These are phyloP conservation scores for Pungitius pungitius DNA, from an alignment of 2,113 vertebrate species.

Conservation along the genomic window DNA sequence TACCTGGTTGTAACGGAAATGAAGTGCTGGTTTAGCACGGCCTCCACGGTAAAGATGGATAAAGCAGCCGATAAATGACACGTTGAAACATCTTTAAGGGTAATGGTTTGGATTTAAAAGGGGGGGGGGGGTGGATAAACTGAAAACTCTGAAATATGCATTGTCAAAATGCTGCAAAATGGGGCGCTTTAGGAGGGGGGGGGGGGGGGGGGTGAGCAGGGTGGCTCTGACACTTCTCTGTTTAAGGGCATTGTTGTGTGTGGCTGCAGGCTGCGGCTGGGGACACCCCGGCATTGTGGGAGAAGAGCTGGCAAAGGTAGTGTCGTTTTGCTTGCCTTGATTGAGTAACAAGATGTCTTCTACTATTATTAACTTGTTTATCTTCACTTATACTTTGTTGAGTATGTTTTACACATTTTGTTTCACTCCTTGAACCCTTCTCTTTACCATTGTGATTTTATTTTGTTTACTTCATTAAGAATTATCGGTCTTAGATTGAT, in stretches of 20 bases:
- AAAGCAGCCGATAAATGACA: background rate
- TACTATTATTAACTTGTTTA: conserved; percentile 35
- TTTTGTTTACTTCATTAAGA: conserved; percentile 3
- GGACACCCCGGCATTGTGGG: conserved; percentile 69
- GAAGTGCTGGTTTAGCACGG: background rate
- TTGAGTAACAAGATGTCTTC: conserved; percentile 73
- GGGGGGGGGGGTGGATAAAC: background rate
- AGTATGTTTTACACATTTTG: conserved; percentile 20
- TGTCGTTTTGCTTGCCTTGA: conserved; percentile 78
- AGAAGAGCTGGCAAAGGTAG: conserved; percentile 78
- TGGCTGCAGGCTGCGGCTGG: conserved; percentile 76
- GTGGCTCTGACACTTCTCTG: conserved; percentile 77
- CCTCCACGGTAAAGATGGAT: background rate
- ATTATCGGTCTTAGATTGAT: conserved; percentile 23
- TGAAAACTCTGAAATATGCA: background rate
- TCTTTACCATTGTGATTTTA: conserved; percentile 22
- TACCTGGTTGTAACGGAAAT: background rate
- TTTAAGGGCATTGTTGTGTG: conserved; percentile 80
- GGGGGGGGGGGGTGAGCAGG: conserved; percentile 32
- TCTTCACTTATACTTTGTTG: conserved; percentile 15
- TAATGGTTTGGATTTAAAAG: conserved; percentile 8
- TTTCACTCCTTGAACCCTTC: conserved; percentile 40
- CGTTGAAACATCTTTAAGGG: background rate
- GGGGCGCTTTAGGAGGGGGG: conserved; percentile 21
- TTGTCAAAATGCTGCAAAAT: conserved; percentile 14